These are phyloP conservation scores for Metopolophium dirhodum DNA, from an alignment of 1,140 invertebrate species.

Conservation along the genomic window DNA sequence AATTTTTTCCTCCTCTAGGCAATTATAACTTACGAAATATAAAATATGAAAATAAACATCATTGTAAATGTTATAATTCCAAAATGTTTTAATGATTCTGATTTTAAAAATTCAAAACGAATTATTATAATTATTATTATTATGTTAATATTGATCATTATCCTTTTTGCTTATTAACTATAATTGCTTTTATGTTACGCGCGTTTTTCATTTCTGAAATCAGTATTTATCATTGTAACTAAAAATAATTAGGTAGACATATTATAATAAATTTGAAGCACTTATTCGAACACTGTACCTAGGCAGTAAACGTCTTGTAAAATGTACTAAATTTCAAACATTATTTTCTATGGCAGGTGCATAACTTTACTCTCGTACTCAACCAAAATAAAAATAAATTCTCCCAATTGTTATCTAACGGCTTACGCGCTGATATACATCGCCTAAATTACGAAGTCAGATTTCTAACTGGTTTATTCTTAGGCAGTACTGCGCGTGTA, in stretches of 20 bases:
- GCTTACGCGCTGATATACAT: neutral
- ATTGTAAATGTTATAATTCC: neutral
- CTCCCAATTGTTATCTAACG: neutral
- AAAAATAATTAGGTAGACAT: neutral
- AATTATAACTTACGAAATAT: neutral
- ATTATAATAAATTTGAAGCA: neutral
- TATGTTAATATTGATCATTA: neutral
- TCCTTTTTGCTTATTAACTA: neutral
- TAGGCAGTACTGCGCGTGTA: too few relatives aligned
- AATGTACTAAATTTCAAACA: neutral
- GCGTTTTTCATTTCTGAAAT: neutral
- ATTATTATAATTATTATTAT: neutral
- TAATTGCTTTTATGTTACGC: neutral
- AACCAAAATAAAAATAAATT: neutral
- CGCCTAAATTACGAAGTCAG: too few relatives aligned
- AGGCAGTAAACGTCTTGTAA: neutral
- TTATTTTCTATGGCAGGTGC: neutral
- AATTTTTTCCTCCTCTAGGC: neutral
- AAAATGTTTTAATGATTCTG: neutral
- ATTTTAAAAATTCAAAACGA: neutral
- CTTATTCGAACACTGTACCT: neutral
- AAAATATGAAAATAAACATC: neutral
- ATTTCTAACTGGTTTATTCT: too few relatives aligned
- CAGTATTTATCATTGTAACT: neutral
- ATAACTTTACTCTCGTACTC: neutral